Base-by-base conservation (phyloP, 2,113 vertebrate genomes). In the Varanus salvator region DNA sequence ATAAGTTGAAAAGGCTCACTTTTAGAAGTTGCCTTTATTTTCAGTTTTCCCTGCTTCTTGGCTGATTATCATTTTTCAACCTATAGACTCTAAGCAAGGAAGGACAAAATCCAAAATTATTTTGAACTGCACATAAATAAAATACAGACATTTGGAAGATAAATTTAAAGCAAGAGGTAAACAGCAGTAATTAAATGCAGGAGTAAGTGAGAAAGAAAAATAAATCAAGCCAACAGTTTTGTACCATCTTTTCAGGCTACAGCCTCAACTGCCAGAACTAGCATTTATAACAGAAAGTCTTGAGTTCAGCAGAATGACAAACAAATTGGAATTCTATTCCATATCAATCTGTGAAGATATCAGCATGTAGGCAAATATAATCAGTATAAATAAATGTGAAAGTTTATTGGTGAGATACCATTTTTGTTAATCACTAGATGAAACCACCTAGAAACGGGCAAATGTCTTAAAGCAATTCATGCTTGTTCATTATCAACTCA, bases 251-350 rank as follows among this genome's bases (percentile, higher is more conserved):
- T 92, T 69, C 81, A 57, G 8, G n/a, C 78, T n/a, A 3, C 0
- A 3, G 1, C 38, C 81, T 0, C 52, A 69, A n/a, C n/a, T 64
- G 77, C 11, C 29, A 34, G 14, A 89, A 7, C n/a, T 80, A 72
- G 23, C n/a, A 29, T 87, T 94, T 38, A 15, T 71, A 80, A 68
- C 69, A 78, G 66, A 84, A 87, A 91, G 52, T 80, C 0, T 1
- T 3, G 0, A 8, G 0, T 92, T 66, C 12, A 78, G 0, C 31
- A 15, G 1, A 74, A 7, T 9, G 17, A 34, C 0, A 0, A 64
- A 64, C 1, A 80, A 88, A 75, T 23, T 6, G 2, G 44, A 60
- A 86, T 27, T n/a, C 11, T 75, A 75, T 75, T 75, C 84, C 50
- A 54, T 75, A 75, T 75, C 21, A 57, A 75, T n/a, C n/a, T 75